Conservation (phyloP, 2,113 vertebrate species). For the Muntiacus muntjak region DNA sequence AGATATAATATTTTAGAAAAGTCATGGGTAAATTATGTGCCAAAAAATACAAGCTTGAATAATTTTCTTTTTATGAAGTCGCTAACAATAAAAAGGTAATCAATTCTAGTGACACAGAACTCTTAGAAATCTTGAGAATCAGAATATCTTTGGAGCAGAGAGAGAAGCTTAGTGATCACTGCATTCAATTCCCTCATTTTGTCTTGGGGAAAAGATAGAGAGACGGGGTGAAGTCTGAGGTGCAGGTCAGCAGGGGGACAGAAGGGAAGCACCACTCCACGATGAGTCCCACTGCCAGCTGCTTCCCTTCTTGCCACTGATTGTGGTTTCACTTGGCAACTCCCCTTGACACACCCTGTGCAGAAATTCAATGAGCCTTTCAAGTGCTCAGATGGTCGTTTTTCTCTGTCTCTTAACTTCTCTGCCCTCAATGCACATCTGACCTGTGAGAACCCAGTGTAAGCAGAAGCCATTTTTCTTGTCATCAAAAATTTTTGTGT, state of each 20-base stretch:
- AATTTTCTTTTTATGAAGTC: slow-evolving; percentile 72
- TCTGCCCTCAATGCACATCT: not conserved
- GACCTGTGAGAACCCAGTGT: not conserved
- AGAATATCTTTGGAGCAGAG: rapidly evolving
- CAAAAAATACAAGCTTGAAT: slow-evolving; percentile 64
- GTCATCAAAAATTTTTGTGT: not conserved
- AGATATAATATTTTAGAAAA: slow-evolving; percentile 75
- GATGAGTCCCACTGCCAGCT: rapidly evolving
- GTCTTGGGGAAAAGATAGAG: not conserved
- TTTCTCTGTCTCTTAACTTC: slow-evolving; percentile 16
- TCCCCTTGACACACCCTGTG: no score
- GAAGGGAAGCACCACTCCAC: not conserved
- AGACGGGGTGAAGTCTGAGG: not conserved
- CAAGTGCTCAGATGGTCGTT: not conserved
- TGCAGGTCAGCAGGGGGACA: not conserved
- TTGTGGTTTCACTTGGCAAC: not conserved
- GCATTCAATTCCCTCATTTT: not conserved
- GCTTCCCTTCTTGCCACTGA: not conserved
- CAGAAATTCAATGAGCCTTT: not conserved
- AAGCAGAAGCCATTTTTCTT: slow-evolving; percentile 35
- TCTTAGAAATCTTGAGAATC: not conserved
- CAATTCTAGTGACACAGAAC: slow-evolving; percentile 42
- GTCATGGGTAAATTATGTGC: slow-evolving; percentile 64
- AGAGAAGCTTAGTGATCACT: not conserved
- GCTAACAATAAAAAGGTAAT: slow-evolving; percentile 66